Conservation (phyloP, 2,113 vertebrate species). For the Zosterops lateralis region DNA sequence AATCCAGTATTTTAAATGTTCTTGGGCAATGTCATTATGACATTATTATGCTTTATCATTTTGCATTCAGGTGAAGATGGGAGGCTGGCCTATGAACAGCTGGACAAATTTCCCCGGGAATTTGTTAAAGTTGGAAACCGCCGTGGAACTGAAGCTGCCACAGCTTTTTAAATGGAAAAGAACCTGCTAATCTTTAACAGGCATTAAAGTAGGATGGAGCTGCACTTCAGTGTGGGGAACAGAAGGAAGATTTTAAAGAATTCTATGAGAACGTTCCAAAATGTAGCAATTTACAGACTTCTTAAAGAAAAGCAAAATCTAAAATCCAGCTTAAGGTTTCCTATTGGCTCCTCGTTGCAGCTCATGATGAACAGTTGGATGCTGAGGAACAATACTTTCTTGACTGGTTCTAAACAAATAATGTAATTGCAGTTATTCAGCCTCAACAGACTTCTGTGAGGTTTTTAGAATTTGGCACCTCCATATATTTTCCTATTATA, state of each 20-base stretch:
- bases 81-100: slow-evolving; percentile 88
- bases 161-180: slow-evolving; percentile 75
- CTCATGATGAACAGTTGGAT: slow-evolving; percentile 15
- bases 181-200: not conserved
- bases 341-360: not conserved
- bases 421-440: not conserved
- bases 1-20: not conserved
- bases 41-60: not conserved
- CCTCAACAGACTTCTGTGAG: not conserved
- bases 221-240: not conserved
- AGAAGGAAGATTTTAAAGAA: not conserved
- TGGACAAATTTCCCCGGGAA: slow-evolving; percentile 87
- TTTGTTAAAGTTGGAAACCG: slow-evolving; percentile 77
- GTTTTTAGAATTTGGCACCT: slow-evolving; percentile 49
- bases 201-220: not conserved
- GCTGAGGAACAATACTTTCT: not conserved
- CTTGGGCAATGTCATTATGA: not conserved
- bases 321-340: not conserved
- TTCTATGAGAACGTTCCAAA: not conserved
- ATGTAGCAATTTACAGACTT: not conserved
- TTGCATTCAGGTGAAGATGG: slow-evolving; percentile 87
- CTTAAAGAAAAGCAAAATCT: not conserved
- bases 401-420: not conserved
- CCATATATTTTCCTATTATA: not conserved
- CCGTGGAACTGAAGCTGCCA: slow-evolving; percentile 84